These are phyloP conservation scores for Lacanobia oleracea DNA, from an alignment of 2,888 invertebrate genomes.

Conservation along the genomic window DNA sequence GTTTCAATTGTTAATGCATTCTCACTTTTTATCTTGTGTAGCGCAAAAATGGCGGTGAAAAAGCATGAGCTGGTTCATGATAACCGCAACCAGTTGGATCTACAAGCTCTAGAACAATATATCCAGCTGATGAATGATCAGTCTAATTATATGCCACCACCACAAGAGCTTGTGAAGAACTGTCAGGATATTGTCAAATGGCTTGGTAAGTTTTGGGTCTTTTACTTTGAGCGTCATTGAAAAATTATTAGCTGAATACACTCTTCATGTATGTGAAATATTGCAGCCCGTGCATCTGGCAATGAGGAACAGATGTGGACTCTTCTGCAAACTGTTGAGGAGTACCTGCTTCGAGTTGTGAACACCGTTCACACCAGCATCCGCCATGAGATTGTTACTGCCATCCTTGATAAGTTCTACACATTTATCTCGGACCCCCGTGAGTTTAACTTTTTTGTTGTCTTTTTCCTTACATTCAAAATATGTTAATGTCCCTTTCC, in stretches of 20 bases:
- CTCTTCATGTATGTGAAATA: constrained; percentile 39
- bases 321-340: constrained; percentile 79
- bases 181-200: constrained; percentile 89
- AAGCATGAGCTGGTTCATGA: constrained; percentile 90
- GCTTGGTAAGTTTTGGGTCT: constrained; percentile 81
- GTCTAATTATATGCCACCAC: constrained; percentile 81
- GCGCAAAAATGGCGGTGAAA: constrained; percentile 89
- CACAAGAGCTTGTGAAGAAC: constrained; percentile 83
- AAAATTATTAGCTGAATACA: not conserved
- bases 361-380: constrained; percentile 74
- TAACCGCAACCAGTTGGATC: constrained; percentile 81
- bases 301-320: constrained; percentile 77
- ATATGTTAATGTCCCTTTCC: not conserved
- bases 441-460: constrained; percentile 68
- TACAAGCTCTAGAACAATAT: constrained; percentile 83
- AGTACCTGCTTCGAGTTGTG: constrained; percentile 79
- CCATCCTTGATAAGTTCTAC: constrained; percentile 91
- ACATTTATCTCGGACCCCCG: constrained; percentile 91
- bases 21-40: constrained; percentile 26
- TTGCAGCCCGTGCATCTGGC: constrained; percentile 75
- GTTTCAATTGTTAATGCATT: not conserved
- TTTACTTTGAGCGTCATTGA: not conserved
- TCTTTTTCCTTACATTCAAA: not conserved
- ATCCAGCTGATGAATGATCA: constrained; percentile 88
- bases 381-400: constrained; percentile 87